phyloP scores from a whole-genome alignment of 2,113 vertebrate species.

The Oncorhynchus kisutch region DNA sequence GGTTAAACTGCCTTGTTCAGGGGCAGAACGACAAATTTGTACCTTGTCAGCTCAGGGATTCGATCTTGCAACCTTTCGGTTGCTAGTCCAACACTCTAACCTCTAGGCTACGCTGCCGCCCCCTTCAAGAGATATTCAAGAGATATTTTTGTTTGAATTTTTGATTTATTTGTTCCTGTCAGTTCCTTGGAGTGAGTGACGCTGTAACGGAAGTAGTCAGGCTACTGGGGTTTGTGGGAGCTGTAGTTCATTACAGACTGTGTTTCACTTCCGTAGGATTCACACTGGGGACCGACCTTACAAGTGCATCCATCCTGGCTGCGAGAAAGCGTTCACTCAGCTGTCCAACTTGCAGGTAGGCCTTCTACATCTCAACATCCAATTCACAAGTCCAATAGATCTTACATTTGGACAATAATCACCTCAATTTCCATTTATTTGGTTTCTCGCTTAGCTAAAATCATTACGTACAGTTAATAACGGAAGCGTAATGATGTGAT shows the following conservation, averaged over 20 bases:
- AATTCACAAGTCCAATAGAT: background rate
- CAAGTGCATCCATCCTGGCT: slow-evolving; percentile 95
- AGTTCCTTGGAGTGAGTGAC: background rate
- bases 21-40: no score
- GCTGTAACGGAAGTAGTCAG: background rate
- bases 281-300: slow-evolving; percentile 96
- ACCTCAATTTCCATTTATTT: no score
- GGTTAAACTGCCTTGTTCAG: no score
- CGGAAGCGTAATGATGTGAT: background rate
- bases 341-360: slow-evolving; percentile 94
- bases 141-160: no score
- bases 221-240: background rate
- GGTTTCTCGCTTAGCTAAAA: background rate
- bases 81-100: no score
- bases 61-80: no score
- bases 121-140: no score
- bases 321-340: slow-evolving; percentile 96
- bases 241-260: slow-evolving; percentile 10
- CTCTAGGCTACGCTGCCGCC: no score
- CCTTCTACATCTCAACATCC: background rate
- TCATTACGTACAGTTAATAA: background rate
- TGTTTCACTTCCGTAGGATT: slow-evolving; percentile 76
- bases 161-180: background rate
- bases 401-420: background rate
- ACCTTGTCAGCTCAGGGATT: no score